Evolutionary conservation across 1,140 invertebrate genomes (phyloP), one percentile per base, ranked within the genome.

Genomic region (Papilio dardanus): DNA sequence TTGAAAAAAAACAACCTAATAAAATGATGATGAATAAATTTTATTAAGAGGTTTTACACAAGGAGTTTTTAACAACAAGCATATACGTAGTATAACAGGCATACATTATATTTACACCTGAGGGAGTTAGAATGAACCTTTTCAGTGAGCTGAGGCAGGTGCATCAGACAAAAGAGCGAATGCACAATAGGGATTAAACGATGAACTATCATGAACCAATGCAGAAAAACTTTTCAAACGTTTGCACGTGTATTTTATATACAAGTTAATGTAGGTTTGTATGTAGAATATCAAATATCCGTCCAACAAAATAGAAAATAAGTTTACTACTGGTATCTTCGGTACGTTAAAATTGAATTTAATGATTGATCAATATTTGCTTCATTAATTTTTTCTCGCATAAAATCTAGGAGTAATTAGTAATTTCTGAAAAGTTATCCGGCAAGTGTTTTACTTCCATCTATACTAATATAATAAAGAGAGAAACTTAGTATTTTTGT

Each of bases 81-180:
- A n/a, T n/a, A n/a, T n/a, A n/a, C n/a, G n/a, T n/a, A 68, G 6
- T 12, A 40, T 40, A 14, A 12, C 67, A 35, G 40, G 19, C 3
- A 54, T 0, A 24, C 30, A 21, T n/a, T n/a, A n/a, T 21, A 19
- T n/a, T 40, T 35, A 21, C 37, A 68, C 67, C 67, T 69, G 35
- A 24, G n/a, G 35, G 19, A 35, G 10, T 24, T 69, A 40, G 31
- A 40, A 69, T 69, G 24, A 28, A 69, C 67, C 35, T 69, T 69
- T 69, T 40, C 21, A 24, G 30, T 68, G 19, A 12, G 12, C 21
- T 19, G 19, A 14, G 33, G 67, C 67, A 68, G 66, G 66, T 68
- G 67, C 5, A 69, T 6, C 35, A 40, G 5, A 40, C 35, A 69
- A 69, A 69, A 69, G 33, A 21, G 1, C 19, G 12, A 69, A 69